Percentiles rank a stretch among this genome's conserved stretches.
Evolutionary conservation across 2,113 vertebrate species (phyloP).

Genomic region (Ceyx cyanopectus): DNA sequence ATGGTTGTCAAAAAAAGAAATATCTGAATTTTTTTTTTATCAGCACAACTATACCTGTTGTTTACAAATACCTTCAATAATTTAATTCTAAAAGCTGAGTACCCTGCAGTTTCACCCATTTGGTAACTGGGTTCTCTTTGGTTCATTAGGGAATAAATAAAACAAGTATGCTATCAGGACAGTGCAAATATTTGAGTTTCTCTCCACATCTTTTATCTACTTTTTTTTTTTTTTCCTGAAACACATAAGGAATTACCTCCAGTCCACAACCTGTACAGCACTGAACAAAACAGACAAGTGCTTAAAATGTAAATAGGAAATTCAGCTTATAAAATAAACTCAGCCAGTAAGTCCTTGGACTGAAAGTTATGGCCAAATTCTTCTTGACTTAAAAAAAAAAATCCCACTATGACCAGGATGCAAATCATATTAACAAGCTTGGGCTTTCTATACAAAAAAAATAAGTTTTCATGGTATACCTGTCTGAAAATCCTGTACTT

Average conservation of each 20-base stretch:
- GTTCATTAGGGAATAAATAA: not conserved
- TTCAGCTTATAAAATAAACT: not conserved
- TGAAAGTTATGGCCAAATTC: not conserved
- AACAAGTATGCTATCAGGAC: not conserved
- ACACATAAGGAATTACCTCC: not conserved
- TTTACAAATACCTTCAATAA: not conserved
- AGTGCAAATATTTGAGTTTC: not conserved
- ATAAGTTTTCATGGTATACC: constrained; percentile 68
- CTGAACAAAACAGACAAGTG: not conserved
- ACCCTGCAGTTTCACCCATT: not conserved
- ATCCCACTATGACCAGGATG: not conserved
- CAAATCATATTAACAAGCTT: not conserved
- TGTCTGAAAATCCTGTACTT: constrained; percentile 78
- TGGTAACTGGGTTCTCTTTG: not conserved
- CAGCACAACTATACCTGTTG: not conserved
- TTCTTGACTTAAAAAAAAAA: not conserved
- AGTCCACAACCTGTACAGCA: not conserved
- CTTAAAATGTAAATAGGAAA: not conserved
- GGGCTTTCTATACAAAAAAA: not conserved
- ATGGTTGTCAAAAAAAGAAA: not conserved
- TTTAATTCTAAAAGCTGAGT: not conserved
- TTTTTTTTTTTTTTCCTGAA: not conserved
- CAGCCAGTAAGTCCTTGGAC: not conserved
- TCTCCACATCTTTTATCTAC: not conserved
- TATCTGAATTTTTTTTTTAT: not conserved